Evolutionary conservation across 2,797 vertebrate genomes (phyloP), one percentile per base, ranked within the genome.

Genomic region (Etheostoma perlongum): DNA sequence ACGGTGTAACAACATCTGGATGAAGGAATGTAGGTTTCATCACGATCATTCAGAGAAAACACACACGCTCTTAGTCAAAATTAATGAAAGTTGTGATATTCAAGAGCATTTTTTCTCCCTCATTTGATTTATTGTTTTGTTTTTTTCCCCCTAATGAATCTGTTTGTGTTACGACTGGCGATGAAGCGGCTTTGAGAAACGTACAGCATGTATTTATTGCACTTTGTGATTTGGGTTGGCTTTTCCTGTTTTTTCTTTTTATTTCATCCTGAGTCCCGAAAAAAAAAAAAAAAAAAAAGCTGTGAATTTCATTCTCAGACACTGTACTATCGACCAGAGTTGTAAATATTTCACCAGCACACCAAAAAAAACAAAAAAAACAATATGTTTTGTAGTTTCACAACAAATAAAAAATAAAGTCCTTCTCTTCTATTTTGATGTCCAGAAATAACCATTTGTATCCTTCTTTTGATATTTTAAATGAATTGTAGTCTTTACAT

Each of bases 231-330:
- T 95, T 91, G 91, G 91, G 93, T 93, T 88, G 93, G 81, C 85
- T 90, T 88, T 92, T 89, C 83, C 76, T 77, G 53, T 78, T 83
- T 87, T 87, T 74, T 84, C 73, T 88, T 90, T 93, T 92, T 89
- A 10, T 23, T 23, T 23, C 21, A 85, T 91, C 67, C 67, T 82
- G 83, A 93, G 88, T 95, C 90, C 90, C 80, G 85, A 94, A 92
- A 96, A 95, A 92, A 96, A 95, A 92, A 96, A 95, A 92, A 96
- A 95, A 94, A 92, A 96, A 95, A 91, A 96, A 95, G 94, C 95
- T 96, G 95, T 96, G 95, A 96, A 96, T 95, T 94, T 92, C 92
- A 93, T 94, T 94, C 93, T 93, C 91, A 85, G 91, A 95, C 93
- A 93, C 92, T 95, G 93, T 93, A 93, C 87, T 93, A 93, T 95